These are phyloP conservation scores for Dimorphilus gyrociliatus DNA, from an alignment of 2,888 invertebrate species.

Conservation along the genomic window DNA sequence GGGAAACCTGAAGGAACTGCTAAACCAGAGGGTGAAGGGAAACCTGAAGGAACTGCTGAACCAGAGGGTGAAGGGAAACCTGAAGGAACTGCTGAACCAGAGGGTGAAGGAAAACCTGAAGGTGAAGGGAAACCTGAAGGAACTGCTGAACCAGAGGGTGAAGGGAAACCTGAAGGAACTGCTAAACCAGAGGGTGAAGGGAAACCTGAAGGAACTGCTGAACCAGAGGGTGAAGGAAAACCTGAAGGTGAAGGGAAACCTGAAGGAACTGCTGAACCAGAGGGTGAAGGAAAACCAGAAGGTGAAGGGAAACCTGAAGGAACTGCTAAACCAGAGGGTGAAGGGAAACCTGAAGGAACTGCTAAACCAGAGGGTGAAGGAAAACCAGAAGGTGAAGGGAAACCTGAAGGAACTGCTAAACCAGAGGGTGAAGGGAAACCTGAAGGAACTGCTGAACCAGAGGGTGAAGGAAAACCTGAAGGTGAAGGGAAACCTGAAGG, in stretches of 20 bases:
- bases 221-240: slow-evolving; percentile 3
- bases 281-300: slow-evolving; percentile 15
- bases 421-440: slow-evolving; percentile 5
- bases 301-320: slow-evolving; percentile 29
- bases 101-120: slow-evolving; percentile 23
- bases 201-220: no score
- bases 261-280: slow-evolving; percentile 20
- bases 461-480: slow-evolving; percentile 48
- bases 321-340: slow-evolving; percentile 14
- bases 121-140: slow-evolving; percentile 14
- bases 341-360: neutral
- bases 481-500: no score
- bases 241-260: slow-evolving; percentile 11
- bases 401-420: slow-evolving; percentile 9
- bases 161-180: no score
- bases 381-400: slow-evolving; percentile 18
- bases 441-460: no score
- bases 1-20: slow-evolving; percentile 7
- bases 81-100: slow-evolving; percentile 25
- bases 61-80: slow-evolving; percentile 29
- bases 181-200: no score
- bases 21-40: slow-evolving; percentile 5
- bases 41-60: slow-evolving; percentile 33
- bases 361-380: slow-evolving; percentile 22
- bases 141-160: slow-evolving; percentile 4